Base-by-base conservation (phyloP, 2,113 vertebrate genomes). In the Pseudorasbora parva region DNA sequence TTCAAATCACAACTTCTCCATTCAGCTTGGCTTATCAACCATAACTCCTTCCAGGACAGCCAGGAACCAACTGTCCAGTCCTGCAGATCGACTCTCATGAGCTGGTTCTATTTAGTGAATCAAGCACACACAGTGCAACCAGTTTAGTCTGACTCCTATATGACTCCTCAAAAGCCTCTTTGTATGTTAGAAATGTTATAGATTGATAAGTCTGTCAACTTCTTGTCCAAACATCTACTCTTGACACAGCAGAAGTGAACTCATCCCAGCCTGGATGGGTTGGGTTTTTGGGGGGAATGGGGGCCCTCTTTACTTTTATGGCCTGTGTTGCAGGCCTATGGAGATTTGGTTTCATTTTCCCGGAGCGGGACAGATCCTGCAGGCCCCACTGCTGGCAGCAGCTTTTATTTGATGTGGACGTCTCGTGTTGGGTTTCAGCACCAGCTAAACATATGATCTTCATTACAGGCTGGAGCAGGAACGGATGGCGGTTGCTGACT, bases 391-490 rank as follows among this genome's bases (percentile, higher is more conserved):
- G 90, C 90, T 91, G 93, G 91, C 92, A 92, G 92, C 91, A 91
- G 91, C 85, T 93, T 93, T 92, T 92, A 94, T 92, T 93, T 92
- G 91, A 93, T 93, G 93, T 93, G 89, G 91, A 92, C 72, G 91
- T 92, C 91, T 89, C 86, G 90, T 92, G 91, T 92, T 90, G 86
- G 88, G 91, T 93, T 94, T 91, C 93, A 92, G 90, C 17, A 77
- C 91, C 83, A 89, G 88, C 90, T 91, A 88, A 91, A 92, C 93
- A 94, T 94, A 90, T 93, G 93, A 94, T 94, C 92, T 92, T 90
- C 92, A 94, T 94, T 94, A 94, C 90, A 88, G 57, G 91, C 87
- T 85, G 88, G 86, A 92, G 89, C 80, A 92, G 89, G 85, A 92
- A 89, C 76, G 87, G 84, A 88, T 87, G 91, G 89, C 83, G 89